Conservation (phyloP, 1,140 invertebrate genomes). For the Atta cephalotes region DNA sequence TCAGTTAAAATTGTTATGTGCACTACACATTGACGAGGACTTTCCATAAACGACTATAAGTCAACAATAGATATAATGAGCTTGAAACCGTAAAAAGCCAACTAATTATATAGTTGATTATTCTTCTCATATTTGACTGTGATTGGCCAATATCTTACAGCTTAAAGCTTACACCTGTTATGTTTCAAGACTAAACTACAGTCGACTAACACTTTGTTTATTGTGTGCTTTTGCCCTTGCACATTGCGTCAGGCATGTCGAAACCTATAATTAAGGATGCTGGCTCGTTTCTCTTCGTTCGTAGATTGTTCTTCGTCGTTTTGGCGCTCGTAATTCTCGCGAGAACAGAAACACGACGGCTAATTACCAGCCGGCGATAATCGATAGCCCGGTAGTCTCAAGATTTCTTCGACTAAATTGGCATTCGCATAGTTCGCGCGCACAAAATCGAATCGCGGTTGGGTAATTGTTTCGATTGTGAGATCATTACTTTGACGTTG, state of each 20-base stretch:
- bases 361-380: constrained; percentile 62
- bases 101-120: too few species aligned
- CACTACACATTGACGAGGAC: too few species aligned
- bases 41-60: too few species aligned
- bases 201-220: too few species aligned
- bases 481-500: constrained; percentile 66
- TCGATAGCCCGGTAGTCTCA: constrained; percentile 40
- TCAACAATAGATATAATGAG: too few species aligned
- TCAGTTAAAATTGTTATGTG: too few species aligned
- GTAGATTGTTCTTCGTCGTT: constrained; percentile 2
- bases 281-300: constrained; percentile 13
- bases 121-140: too few species aligned
- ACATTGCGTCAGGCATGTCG: constrained; percentile 9
- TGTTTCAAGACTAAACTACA: too few species aligned
- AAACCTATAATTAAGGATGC: constrained; percentile 64
- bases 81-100: too few species aligned
- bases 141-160: too few species aligned
- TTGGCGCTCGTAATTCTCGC: constrained; percentile 41
- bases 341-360: constrained; percentile 53
- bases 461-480: constrained; percentile 72
- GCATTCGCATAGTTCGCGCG: not conserved
- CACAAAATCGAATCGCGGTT: constrained; percentile 54
- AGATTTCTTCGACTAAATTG: constrained; percentile 42
- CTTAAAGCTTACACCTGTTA: too few species aligned
- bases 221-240: too few species aligned